Conservation (phyloP, 1,140 invertebrate species). For the Sarcophaga bullata region DNA sequence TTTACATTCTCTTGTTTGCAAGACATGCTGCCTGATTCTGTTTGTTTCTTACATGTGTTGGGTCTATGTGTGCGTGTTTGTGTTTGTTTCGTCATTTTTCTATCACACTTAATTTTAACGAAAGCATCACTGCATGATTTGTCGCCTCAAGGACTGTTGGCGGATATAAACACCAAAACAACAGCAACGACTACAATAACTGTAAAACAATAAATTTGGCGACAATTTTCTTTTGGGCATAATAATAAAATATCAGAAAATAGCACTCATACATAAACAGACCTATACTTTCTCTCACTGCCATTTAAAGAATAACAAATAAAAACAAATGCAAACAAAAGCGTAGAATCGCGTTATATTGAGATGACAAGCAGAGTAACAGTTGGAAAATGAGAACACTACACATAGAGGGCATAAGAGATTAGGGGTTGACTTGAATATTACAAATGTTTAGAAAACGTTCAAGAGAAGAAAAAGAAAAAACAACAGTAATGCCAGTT, state of each 20-base stretch:
- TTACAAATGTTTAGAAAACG: too few relatives aligned
- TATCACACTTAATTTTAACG: conserved; percentile 37
- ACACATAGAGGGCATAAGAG: too few relatives aligned
- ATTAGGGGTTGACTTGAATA: too few relatives aligned
- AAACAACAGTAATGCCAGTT: too few relatives aligned
- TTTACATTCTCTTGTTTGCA: not conserved
- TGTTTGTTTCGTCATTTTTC: not conserved
- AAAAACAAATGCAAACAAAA: too few relatives aligned
- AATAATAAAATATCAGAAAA: not conserved
- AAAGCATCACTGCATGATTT: conserved; percentile 37
- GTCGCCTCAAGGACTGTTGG: conserved; percentile 32
- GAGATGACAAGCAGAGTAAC: too few relatives aligned
- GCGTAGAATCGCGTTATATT: too few relatives aligned
- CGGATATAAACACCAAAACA: too few relatives aligned
- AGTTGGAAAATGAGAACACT: too few relatives aligned
- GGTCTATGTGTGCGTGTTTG: not conserved
- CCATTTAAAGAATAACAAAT: too few relatives aligned
- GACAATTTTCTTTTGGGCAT: conserved; percentile 24
- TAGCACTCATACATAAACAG: not conserved
- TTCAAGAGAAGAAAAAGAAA: too few relatives aligned
- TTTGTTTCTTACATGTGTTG: not conserved
- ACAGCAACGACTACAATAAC: not conserved
- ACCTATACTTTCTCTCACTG: too few relatives aligned
- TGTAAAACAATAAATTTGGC: not conserved
- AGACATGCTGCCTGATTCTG: not conserved